A percentile compares a stretch with the other conserved stretches of the same genome.
phyloP scores from a whole-genome alignment of 23 tunicate species.

The Clavelina lepadiformis region DNA sequence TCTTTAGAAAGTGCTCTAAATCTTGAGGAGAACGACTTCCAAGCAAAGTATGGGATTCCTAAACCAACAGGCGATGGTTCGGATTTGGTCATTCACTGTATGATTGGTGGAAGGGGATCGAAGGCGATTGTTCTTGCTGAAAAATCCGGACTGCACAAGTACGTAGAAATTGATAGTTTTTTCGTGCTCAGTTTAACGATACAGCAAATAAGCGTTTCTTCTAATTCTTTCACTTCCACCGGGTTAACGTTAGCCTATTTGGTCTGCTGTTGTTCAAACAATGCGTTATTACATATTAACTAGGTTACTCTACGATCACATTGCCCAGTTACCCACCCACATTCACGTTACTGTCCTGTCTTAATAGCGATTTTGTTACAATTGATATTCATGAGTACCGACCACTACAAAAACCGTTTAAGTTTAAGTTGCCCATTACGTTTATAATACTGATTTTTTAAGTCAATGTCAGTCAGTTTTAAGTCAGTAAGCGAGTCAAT shows the following conservation, averaged over 20 bases:
- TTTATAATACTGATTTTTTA: no score
- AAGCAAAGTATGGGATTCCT: slow-evolving; percentile 1
- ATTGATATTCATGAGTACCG: no score
- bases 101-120: slow-evolving; percentile 6
- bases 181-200: background rate
- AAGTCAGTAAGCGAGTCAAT: no score
- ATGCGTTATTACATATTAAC: no score
- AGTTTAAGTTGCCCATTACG: no score
- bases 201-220: background rate
- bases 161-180: background rate
- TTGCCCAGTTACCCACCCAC: no score
- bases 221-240: background rate
- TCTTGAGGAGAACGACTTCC: background rate
- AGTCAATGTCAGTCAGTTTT: no score
- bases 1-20: slow-evolving; percentile 7
- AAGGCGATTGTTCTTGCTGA: background rate
- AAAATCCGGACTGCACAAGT: slow-evolving; percentile 9
- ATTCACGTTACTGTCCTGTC: no score
- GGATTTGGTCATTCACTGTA: slow-evolving; percentile 18
- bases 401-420: no score
- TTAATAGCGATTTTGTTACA: no score
- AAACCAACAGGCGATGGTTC: slow-evolving; percentile 21
- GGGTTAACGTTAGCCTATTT: background rate
- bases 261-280: no score
- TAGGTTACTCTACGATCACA: no score